Conservation (phyloP, 2,797 vertebrate genomes). For the Syncerus caffer region DNA sequence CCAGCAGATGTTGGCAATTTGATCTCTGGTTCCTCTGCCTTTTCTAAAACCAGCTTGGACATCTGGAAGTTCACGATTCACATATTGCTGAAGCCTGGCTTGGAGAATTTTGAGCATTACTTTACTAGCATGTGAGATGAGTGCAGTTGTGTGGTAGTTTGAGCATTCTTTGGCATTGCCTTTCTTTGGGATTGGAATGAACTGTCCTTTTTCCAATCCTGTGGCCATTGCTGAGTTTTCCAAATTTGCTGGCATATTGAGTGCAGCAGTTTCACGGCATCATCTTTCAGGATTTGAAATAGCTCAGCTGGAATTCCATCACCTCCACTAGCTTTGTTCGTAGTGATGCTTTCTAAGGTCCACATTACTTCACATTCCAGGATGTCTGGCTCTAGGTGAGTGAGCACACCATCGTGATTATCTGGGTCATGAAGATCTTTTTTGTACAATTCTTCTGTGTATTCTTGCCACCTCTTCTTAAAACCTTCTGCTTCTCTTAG, state of each 20-base stretch:
- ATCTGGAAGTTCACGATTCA: accelerated
- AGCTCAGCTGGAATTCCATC: neutral
- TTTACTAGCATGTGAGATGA: neutral
- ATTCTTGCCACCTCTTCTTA: neutral
- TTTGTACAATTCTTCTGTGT: neutral
- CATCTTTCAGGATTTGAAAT: neutral
- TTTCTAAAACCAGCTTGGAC: neutral
- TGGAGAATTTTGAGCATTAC: neutral
- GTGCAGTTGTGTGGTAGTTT: neutral
- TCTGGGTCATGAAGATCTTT: neutral
- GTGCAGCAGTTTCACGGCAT: accelerated
- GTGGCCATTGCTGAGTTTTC: neutral
- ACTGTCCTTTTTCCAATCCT: neutral
- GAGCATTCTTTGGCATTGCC: neutral
- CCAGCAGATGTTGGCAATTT: neutral
- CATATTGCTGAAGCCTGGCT: accelerated
- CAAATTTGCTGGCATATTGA: neutral
- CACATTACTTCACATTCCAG: neutral
- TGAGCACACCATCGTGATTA: neutral
- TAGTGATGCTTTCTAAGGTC: neutral
- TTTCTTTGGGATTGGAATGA: neutral
- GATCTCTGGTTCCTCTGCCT: neutral
- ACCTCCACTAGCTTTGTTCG: neutral
- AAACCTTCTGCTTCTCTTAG: neutral
- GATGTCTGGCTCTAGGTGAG: neutral